Evolutionary conservation across 2,888 invertebrate genomes (phyloP).

Genomic region (Caenorhabditis plicata): DNA sequence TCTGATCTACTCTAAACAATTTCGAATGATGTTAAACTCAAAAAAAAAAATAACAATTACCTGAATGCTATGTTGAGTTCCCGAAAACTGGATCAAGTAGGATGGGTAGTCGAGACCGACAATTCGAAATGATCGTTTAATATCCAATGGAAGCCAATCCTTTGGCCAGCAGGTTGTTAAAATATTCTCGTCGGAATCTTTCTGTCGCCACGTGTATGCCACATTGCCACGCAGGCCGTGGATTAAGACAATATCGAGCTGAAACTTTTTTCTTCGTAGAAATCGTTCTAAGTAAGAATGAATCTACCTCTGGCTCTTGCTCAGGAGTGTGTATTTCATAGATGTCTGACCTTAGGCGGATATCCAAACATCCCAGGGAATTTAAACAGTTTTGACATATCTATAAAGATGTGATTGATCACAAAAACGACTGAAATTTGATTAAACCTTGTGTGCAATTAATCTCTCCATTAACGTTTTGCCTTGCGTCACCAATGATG

Average conservation of each 20-base stretch:
- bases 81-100: slow-evolving; percentile 47
- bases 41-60: slow-evolving; percentile 5
- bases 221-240: slow-evolving; percentile 60
- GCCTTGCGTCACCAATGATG: slow-evolving; percentile 42
- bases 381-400: slow-evolving; percentile 52
- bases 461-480: slow-evolving; percentile 46
- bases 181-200: slow-evolving; percentile 41
- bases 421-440: not conserved
- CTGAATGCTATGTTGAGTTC: slow-evolving; percentile 44
- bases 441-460: slow-evolving; percentile 48
- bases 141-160: slow-evolving; percentile 58
- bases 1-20: slow-evolving; percentile 40
- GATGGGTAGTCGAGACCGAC: slow-evolving; percentile 60
- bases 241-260: slow-evolving; percentile 57
- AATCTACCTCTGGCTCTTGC: slow-evolving; percentile 28
- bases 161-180: slow-evolving; percentile 59
- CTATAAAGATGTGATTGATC: slow-evolving; percentile 15
- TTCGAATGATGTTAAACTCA: not conserved
- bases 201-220: slow-evolving; percentile 59
- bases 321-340: slow-evolving; percentile 53
- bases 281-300: no score
- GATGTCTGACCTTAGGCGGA: slow-evolving; percentile 42
- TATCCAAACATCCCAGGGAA: slow-evolving; percentile 35
- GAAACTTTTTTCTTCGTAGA: not conserved
- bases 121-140: slow-evolving; percentile 50